phyloP scores from a whole-genome alignment of 23 tunicate genomes.

The Halocynthia roretzi region DNA sequence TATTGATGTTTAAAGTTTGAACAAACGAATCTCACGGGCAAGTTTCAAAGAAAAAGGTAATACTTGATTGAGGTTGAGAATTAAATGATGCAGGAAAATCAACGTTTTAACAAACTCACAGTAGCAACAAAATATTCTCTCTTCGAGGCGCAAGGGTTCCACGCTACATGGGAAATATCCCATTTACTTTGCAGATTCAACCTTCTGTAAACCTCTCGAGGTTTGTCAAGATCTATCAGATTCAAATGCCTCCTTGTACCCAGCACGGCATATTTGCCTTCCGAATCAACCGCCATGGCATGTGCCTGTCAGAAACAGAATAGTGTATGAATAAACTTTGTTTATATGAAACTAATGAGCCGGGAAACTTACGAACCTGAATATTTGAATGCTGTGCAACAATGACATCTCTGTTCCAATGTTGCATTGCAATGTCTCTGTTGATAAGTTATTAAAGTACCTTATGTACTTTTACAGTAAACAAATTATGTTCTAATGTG shows the following conservation, averaged over 20 bases:
- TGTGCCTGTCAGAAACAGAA: constrained; percentile 33
- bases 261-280: constrained; percentile 43
- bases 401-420: not conserved
- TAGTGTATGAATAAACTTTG: too few species aligned
- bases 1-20: not conserved
- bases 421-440: too few species aligned
- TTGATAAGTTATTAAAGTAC: too few species aligned
- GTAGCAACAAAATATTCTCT: constrained; percentile 58
- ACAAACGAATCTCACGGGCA: not conserved
- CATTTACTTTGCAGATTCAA: constrained; percentile 50
- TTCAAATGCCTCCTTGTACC: constrained; percentile 56
- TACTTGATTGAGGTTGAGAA: not conserved
- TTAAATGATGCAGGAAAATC: not conserved
- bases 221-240: constrained; percentile 66
- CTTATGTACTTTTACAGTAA: too few species aligned
- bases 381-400: constrained; percentile 6
- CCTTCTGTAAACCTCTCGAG: constrained; percentile 39
- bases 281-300: constrained; percentile 69
- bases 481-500: too few species aligned
- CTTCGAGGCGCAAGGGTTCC: constrained; percentile 67
- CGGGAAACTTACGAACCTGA: not conserved
- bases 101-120: constrained; percentile 27
- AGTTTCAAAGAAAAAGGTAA: not conserved
- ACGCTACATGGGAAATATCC: constrained; percentile 60
- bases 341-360: too few species aligned